phyloP scores from a whole-genome alignment of 1,140 invertebrate species.

The Drosophila pseudoananassae region DNA sequence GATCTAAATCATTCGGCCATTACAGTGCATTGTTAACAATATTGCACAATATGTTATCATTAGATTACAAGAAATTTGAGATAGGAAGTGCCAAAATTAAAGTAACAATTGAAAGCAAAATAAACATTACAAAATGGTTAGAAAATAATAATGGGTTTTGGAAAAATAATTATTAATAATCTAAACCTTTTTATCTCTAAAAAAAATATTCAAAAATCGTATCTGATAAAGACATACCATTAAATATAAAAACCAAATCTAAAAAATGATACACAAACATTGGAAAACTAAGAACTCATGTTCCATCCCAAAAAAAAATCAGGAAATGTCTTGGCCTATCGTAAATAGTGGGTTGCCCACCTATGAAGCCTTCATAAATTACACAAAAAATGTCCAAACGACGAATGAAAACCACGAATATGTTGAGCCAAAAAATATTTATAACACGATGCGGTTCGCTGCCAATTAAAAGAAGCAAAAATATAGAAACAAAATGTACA shows the following conservation, averaged over 20 bases:
- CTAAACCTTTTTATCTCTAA: no score
- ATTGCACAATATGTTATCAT: slow-evolving; percentile 30
- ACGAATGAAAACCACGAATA: slow-evolving; percentile 53
- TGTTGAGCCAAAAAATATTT: slow-evolving; percentile 60
- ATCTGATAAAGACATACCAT: no score
- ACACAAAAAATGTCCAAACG: slow-evolving; percentile 48
- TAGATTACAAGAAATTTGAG: slow-evolving; percentile 24
- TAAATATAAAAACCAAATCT: background rate
- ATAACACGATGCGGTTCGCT: slow-evolving; percentile 56
- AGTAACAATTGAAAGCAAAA: no score
- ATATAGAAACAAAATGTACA: slow-evolving; percentile 23
- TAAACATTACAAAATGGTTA: no score
- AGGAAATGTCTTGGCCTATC: slow-evolving; percentile 35
- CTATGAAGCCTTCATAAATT: slow-evolving; percentile 47
- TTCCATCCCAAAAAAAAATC: slow-evolving; percentile 16
- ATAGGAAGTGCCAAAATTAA: no score
- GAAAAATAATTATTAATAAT: no score
- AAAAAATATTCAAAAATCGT: no score
- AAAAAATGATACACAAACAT: background rate
- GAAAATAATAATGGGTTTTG: no score
- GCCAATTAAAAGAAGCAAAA: slow-evolving; percentile 58
- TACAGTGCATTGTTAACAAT: background rate
- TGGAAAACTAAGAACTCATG: background rate
- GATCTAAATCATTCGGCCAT: background rate
- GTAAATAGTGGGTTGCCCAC: slow-evolving; percentile 40